Base-by-base conservation (phyloP, 2,113 vertebrate genomes). In the Pelecanus crispus region DNA sequence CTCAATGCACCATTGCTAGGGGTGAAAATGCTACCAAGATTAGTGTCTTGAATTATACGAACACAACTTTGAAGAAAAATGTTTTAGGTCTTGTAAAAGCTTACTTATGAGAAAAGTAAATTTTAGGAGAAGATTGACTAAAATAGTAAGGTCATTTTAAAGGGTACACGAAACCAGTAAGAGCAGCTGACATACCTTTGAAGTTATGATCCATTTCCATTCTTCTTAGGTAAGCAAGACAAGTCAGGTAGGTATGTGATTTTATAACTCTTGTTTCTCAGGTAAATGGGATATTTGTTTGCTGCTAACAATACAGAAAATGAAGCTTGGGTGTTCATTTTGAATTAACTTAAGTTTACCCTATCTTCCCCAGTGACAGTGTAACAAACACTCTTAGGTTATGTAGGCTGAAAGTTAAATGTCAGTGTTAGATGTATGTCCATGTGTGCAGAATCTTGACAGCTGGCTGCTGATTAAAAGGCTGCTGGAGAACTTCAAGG, bases 401-500 rank as follows among this genome's bases (percentile, higher is more conserved):
- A 47, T 77, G 67, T 42, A 58, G 78, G 44, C 81, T 89, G 88
- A 81, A 93, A 92, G 85, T 67, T 91, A 95, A 95, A 96, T 80
- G 81, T 84, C 93, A 90, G 0, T 91, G 52, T 92, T 92, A 92
- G 86, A 95, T 93, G 44, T 91, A 81, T 94, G 73, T 83, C 83
- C 9, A 3, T 65, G 44, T 82, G 77, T 91, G 84, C 91, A 94
- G 94, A 92, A 94, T 56, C 94, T 92, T 94, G 94, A 94, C 94
- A 94, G 92, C 70, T 94, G 92, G 92, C 50, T 0, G 32, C 83
- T 96, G 89, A 96, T 93, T 96, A 92, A 96, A 96, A 94, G 70
- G 89, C 89, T 95, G 84, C 89, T 95, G 91, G 89, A 94, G 91
- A 95, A 97, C 95, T 97, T 97, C 81, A 95, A 92, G 97, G 95